Evolutionary conservation across 2,113 vertebrate species (phyloP).

Genomic region (Oncorhynchus tshawytscha): DNA sequence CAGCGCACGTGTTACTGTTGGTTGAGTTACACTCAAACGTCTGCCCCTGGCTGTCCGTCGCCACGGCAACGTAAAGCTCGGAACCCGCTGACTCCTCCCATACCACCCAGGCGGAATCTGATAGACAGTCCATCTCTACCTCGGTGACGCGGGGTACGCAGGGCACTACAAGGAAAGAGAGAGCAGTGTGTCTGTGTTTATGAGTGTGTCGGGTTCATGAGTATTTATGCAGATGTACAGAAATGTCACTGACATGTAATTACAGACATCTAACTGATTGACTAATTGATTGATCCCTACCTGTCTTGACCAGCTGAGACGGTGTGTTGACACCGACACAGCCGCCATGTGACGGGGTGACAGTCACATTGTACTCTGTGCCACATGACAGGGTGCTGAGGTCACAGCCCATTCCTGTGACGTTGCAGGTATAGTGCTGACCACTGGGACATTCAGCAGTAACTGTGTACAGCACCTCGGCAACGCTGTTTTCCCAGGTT

Average conservation of each 20-base stretch:
- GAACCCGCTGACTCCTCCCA: slow-evolving; percentile 56
- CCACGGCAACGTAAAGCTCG: slow-evolving; percentile 48
- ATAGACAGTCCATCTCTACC: slow-evolving; percentile 72
- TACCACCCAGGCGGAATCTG: slow-evolving; percentile 64
- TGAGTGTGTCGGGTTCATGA: background rate
- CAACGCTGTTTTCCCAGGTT: slow-evolving; percentile 53
- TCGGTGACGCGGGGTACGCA: slow-evolving; percentile 60
- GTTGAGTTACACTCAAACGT: slow-evolving; percentile 55
- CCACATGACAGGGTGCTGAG: slow-evolving; percentile 63
- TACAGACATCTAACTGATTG: background rate
- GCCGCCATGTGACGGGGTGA: slow-evolving; percentile 52
- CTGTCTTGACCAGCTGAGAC: slow-evolving; percentile 53
- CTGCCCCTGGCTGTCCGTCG: slow-evolving; percentile 37
- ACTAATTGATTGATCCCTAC: slow-evolving; percentile 35
- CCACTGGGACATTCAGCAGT: slow-evolving; percentile 21
- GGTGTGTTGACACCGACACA: slow-evolving; percentile 64
- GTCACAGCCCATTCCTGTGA: slow-evolving; percentile 43
- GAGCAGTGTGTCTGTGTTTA: background rate
- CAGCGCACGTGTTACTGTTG: slow-evolving; percentile 43
- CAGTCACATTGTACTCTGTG: slow-evolving; percentile 60
- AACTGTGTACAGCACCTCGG: slow-evolving; percentile 55
- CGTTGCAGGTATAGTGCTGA: slow-evolving; percentile 49
- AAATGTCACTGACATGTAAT: background rate
- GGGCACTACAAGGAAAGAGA: slow-evolving; percentile 57
- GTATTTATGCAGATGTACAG: background rate